Conservation (phyloP, 2,888 invertebrate species). For the Toxonevra muliebris region DNA sequence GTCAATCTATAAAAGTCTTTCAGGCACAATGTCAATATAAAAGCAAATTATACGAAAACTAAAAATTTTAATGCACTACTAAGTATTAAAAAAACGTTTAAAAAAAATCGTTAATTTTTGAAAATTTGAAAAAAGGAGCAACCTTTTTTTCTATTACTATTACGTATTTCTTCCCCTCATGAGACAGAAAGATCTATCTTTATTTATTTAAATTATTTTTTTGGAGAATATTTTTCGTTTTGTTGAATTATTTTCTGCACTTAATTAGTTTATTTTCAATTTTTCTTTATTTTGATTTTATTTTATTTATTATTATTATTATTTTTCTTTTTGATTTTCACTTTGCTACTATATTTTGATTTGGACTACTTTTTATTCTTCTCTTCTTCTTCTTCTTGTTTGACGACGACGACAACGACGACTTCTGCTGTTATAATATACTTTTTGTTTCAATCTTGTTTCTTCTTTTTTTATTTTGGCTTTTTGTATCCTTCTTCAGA, state of each 20-base stretch:
- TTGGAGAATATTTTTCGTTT: too few species aligned
- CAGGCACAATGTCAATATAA: neutral
- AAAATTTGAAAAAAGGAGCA: too few species aligned
- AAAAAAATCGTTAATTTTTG: too few species aligned
- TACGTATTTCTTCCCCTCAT: too few species aligned
- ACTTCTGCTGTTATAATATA: neutral
- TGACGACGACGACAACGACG: neutral
- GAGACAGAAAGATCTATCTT: too few species aligned
- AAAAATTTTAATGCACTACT: too few species aligned
- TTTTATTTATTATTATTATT: neutral
- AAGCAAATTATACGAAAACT: too few species aligned
- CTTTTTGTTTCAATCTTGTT: conserved; percentile 6
- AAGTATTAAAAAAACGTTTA: too few species aligned
- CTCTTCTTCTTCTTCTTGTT: too few species aligned
- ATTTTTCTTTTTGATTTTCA: neutral
- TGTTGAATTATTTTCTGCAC: too few species aligned
- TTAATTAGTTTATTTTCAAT: neutral
- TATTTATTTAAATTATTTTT: too few species aligned
- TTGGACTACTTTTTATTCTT: neutral
- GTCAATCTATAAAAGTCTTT: neutral
- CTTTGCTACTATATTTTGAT: neutral
- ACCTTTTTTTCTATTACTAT: too few species aligned
- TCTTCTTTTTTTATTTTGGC: conserved; percentile 8
- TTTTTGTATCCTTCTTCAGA: conserved; percentile 25
- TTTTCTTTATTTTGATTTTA: neutral